Base-by-base conservation (phyloP, 2,113 vertebrate genomes). In the Ibidorhyncha struthersii region DNA sequence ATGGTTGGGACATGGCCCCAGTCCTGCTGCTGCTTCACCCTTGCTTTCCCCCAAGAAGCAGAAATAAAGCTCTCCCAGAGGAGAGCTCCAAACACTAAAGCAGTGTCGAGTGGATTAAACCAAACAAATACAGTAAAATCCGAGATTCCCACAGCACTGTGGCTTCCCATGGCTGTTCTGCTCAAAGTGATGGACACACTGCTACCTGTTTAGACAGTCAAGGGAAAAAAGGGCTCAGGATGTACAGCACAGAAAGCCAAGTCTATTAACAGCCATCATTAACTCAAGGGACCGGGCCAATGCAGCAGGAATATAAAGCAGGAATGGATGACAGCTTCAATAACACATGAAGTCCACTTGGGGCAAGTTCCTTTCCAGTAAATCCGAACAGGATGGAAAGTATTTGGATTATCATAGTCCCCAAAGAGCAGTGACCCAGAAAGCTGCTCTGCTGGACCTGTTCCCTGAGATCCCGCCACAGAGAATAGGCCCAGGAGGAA, bases 1-100 rank as follows among this genome's bases (percentile, higher is more conserved):
- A 36, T 0, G 5, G 1, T 0, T 52, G 49, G 50, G 36, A 40
- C 0, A 2, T 1, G 8, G n/a, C 29, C 9, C 14, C 36, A 69
- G 59, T 27, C 15, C 25, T 18, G 25, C 30, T 67, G 45, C 53
- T 92, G 62, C 49, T 84, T 76, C 2, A 2, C 22, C 23, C 43
- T 47, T 67, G 21, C 23, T 41, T 84, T 32, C 21, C 23, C 27
- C 36, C 22, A 14, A 50, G 38, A 77, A 84, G 36, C 27, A 55
- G 59, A 84, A 84, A 83, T 36, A 70, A 67, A 55, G 25, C 16
- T n/a, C n/a, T n/a, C 82, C 55, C 50, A 78, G 45, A 86, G 74
- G 25, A 86, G 29, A 83, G 34, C 38, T 79, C 34, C 14, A 47
- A 84, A 84, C 25, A 49, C 23, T 52, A 38, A 27, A 50, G 22